Evolutionary conservation across 2,797 vertebrate genomes (phyloP), one percentile per base, ranked within the genome.

Genomic region (Hafferia zeledoni): DNA sequence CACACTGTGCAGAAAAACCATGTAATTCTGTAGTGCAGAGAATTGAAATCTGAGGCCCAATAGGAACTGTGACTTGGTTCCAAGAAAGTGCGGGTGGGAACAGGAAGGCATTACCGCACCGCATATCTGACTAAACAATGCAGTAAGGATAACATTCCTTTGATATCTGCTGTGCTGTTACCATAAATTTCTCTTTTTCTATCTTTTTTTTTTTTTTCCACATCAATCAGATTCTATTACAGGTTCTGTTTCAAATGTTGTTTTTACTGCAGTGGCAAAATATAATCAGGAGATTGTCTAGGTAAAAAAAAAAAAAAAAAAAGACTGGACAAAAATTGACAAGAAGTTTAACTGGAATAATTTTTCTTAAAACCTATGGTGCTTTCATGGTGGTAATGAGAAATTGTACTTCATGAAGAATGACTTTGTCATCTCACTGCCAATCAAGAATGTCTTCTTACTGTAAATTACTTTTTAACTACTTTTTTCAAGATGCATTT

Each of bases 11-110:
- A 89, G 90, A 90, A 93, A 95, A 84, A 82, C 31, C 31, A 59
- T 60, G 83, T 69, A 72, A 61, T 89, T 87, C 84, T 79, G 63
- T 68, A 76, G 61, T 22, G 46, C 72, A 83, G n/a, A 55, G 61
- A 60, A 81, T 23, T 86, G 90, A 95, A 95, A 95, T 85, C 88
- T 87, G 93, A 93, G 74, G 75, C 81, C 60, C 77, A 95, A 74
- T 7, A 82, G 67, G 68, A 94, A 80, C 24, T 93, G 77, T 87
- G 78, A 93, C 23, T 87, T 82, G 25, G 47, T 90, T 96, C 90
- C 93, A 93, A 93, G 72, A 86, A 91, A 94, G 81, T 16, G 2
- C 5, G 16, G 79, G 53, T 94, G 81, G 92, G 53, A 95, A 96
- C 49, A 87, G 46, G 75, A 93, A 78, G 56, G n/a, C 59, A 77